Evolutionary conservation across 2,797 vertebrate species (phyloP).

Genomic region (Myripristis jacobus): DNA sequence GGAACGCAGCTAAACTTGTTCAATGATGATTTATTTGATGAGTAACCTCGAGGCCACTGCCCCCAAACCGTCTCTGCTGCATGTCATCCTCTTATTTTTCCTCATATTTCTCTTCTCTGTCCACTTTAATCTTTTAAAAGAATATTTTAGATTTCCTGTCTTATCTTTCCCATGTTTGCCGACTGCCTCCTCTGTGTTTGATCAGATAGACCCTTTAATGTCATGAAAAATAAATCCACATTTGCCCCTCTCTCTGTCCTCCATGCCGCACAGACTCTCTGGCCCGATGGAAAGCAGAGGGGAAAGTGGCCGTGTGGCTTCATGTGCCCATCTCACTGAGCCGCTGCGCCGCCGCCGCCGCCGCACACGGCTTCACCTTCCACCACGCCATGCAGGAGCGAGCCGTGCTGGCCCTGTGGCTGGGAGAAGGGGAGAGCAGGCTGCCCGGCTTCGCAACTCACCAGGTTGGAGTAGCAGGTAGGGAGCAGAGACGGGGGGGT

Average conservation of each 20-base stretch:
- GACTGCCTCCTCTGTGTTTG: too few relatives aligned
- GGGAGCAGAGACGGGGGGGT: background rate
- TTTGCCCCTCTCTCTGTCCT: background rate
- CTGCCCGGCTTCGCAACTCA: conserved; percentile 91
- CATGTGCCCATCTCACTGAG: conserved; percentile 89
- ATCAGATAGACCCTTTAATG: too few relatives aligned
- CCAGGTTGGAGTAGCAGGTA: conserved; percentile 95
- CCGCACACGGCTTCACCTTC: conserved; percentile 89
- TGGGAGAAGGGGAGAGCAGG: conserved; percentile 86
- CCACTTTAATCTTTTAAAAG: background rate
- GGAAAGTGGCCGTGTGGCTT: conserved; percentile 88
- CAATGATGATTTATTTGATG: too few relatives aligned
- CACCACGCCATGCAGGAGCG: conserved; percentile 87
- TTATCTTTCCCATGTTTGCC: too few relatives aligned
- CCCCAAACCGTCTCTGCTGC: background rate
- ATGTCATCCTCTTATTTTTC: conserved; percentile 1
- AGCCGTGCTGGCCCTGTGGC: conserved; percentile 88
- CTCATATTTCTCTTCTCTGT: background rate
- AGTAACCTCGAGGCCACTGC: background rate
- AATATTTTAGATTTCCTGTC: background rate
- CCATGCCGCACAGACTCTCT: conserved; percentile 79
- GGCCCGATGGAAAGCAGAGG: conserved; percentile 85
- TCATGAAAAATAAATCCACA: background rate
- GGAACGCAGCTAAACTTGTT: too few relatives aligned
- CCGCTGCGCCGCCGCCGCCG: conserved; percentile 81